Percentiles rank a stretch among this genome's conserved stretches.
Conservation (phyloP, 37 sponge, comb jelly and placozoan species). For the Agelas oroides region DNA sequence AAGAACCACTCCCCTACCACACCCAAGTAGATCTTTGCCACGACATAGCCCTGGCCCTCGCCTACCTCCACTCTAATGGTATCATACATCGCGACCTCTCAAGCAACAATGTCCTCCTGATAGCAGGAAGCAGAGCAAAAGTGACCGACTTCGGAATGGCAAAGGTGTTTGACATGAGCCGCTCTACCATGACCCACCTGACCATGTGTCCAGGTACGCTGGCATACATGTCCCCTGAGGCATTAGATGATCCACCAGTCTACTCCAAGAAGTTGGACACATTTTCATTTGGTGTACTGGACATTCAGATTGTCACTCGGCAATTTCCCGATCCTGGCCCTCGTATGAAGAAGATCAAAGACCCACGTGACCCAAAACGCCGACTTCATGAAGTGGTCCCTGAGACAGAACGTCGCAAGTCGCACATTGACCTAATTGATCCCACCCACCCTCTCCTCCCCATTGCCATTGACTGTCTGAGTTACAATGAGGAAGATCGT, state of each 20-base stretch:
- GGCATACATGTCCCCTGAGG: constrained; percentile 34
- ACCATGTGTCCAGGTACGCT: constrained; percentile 19
- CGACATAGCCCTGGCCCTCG: neutral
- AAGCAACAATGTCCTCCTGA: constrained; percentile 4
- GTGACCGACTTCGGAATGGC: constrained; percentile 2
- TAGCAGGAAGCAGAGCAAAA: neutral
- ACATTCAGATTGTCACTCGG: neutral
- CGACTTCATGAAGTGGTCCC: neutral
- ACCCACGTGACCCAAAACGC: neutral
- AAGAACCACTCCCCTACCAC: constrained; percentile 2
- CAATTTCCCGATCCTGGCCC: neutral
- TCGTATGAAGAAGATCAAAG: neutral
- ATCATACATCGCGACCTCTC: constrained; percentile 3
- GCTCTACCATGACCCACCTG: neutral
- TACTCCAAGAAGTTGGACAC: constrained; percentile 8
- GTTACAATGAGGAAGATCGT: neutral
- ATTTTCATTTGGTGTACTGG: constrained; percentile 27
- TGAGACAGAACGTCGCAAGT: neutral
- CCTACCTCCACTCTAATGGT: neutral
- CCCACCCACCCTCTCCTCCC: constrained; percentile 13
- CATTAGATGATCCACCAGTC: neutral
- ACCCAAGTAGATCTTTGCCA: neutral
- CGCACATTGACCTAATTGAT: neutral
- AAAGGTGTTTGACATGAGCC: neutral
- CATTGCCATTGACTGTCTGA: constrained; percentile 6